A percentile compares a stretch with the other conserved stretches of the same genome.
These are phyloP conservation scores for Brachionus rotundiformis DNA, from an alignment of 1,140 invertebrate genomes.

Conservation along the genomic window DNA sequence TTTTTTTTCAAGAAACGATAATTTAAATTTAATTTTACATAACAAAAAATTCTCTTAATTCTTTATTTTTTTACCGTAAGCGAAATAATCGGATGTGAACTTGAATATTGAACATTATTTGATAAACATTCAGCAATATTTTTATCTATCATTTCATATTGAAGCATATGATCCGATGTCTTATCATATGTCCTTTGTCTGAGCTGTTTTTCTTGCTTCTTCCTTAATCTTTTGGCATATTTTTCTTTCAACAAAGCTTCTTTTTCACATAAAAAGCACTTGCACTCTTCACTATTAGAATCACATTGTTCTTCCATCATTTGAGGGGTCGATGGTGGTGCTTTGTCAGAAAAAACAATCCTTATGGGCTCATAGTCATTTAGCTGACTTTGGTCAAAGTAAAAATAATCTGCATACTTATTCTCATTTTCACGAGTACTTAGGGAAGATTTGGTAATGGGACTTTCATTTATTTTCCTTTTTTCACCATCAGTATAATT, in stretches of 20 bases:
- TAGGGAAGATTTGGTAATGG: conserved; percentile 3
- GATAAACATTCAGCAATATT: neutral
- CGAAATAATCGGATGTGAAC: conserved; percentile 24
- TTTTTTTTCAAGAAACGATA: neutral
- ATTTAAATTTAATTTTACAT: neutral
- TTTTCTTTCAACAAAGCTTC: neutral
- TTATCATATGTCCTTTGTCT: neutral
- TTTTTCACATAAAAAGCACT: conserved; percentile 41
- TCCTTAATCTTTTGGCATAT: neutral
- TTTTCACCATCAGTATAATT: neutral
- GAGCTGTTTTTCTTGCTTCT: conserved; percentile 7
- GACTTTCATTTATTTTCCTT: neutral
- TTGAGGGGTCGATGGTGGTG: conserved; percentile 18
- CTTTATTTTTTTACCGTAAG: neutral
- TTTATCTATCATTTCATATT: conserved; percentile 3
- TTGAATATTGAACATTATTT: conserved; percentile 27
- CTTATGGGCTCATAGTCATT: neutral
- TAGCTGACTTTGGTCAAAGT: neutral
- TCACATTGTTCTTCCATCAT: neutral
- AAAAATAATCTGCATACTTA: conserved; percentile 27
- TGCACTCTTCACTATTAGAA: neutral
- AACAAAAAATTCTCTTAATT: neutral
- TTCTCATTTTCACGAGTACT: conserved; percentile 8
- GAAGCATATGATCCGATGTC: neutral
- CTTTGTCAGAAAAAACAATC: neutral